Percentiles rank a stretch among this genome's conserved stretches.
phyloP scores from a whole-genome alignment of 2,113 vertebrate species.

The Chaetorhynchus papuensis region DNA sequence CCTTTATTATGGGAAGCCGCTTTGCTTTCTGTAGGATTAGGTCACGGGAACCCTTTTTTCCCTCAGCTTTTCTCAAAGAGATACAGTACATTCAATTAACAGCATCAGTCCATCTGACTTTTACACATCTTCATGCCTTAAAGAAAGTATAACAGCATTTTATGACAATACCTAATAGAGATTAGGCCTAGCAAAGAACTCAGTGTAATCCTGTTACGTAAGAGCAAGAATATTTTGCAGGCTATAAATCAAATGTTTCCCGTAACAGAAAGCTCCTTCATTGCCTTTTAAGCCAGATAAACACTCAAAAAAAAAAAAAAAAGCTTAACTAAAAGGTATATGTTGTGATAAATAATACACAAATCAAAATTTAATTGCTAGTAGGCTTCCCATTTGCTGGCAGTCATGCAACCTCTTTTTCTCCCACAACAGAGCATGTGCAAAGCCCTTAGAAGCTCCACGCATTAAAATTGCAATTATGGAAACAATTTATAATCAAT shows the following conservation, averaged over 20 bases:
- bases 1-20: background rate
- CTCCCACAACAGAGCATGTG: background rate
- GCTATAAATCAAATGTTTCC: background rate
- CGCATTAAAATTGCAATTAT: background rate
- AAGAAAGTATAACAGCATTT: background rate
- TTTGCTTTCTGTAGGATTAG: background rate
- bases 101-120: background rate
- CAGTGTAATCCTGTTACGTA: background rate
- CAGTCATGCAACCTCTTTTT: background rate
- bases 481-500: conserved; percentile 20
- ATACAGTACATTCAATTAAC: background rate
- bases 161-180: background rate
- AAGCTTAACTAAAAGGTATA: background rate
- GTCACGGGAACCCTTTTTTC: background rate
- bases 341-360: background rate
- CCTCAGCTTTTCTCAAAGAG: background rate
- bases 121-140: background rate
- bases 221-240: background rate
- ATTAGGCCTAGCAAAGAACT: background rate
- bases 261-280: background rate
- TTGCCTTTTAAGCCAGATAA: background rate
- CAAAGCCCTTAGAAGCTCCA: background rate
- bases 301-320: background rate
- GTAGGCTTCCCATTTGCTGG: background rate
- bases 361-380: background rate